Conservation (phyloP, 2,888 invertebrate species). For the Drosophila nr. perissopoda region DNA sequence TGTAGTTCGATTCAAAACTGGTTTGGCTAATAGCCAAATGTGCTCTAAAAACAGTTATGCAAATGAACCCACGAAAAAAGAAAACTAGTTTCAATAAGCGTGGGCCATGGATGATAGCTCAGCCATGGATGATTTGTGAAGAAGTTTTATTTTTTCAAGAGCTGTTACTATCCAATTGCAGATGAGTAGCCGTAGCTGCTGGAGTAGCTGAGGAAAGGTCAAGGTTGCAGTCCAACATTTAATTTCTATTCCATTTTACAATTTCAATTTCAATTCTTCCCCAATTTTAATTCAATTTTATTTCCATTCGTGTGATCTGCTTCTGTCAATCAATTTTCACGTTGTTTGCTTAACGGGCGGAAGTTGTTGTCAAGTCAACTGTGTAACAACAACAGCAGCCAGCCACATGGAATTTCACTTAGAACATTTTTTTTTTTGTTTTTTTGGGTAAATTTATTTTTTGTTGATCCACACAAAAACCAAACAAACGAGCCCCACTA, state of each 20-base stretch:
- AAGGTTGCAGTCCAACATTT: conserved; percentile 33
- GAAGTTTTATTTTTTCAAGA: conserved; percentile 3
- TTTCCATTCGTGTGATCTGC: conserved; percentile 48
- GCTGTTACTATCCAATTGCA: not conserved
- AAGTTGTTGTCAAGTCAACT: conserved; percentile 61
- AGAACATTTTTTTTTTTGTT: conserved; percentile 46
- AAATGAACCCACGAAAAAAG: conserved; percentile 14
- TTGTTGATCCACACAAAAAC: conserved; percentile 26
- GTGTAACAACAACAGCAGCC: conserved; percentile 5
- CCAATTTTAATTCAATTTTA: not conserved
- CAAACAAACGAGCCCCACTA: conserved; percentile 32
- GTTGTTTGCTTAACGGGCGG: conserved; percentile 56
- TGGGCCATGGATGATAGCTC: conserved; percentile 10
- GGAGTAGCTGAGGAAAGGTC: conserved; percentile 4
- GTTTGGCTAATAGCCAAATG: conserved; percentile 10
- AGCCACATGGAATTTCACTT: conserved; percentile 32
- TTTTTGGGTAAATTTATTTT: not conserved
- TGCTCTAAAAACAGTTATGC: conserved; percentile 30
- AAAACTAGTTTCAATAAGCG: conserved; percentile 19
- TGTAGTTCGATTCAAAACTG: conserved; percentile 8
- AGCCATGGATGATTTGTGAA: not conserved
- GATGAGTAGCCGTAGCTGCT: conserved; percentile 1
- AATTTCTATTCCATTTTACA: not conserved
- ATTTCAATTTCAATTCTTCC: not conserved
- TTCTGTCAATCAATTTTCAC: conserved; percentile 67